Evolutionary conservation across 2,888 invertebrate species (phyloP), one percentile per base, ranked within the genome.

Genomic region (Isotomurus palustris): DNA sequence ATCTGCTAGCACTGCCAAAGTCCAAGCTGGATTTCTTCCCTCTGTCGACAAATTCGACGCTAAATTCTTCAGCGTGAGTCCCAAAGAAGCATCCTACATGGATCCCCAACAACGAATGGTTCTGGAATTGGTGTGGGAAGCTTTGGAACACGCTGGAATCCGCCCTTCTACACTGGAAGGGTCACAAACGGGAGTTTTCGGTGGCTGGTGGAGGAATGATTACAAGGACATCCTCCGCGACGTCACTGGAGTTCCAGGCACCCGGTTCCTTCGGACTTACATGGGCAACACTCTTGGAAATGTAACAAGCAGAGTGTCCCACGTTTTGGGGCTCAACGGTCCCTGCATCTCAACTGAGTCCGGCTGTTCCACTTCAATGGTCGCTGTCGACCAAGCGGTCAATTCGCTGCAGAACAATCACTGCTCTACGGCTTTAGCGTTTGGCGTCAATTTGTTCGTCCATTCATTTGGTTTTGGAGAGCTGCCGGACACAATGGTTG

Each of bases 301-400:
- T 3, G 44, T 51, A 1, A 49, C 62, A 3, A 53, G 60, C 2
- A 27, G 63, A 17, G 25, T 66, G 1, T 60, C 62, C n/a, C 49
- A 58, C 38, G 53, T 58, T 45, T 43, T 63, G 5, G 62, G 56
- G 12, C 40, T 55, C 5, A 64, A 59, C 5, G 66, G 66, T 10
- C 60, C 62, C 0, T 58, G 52, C 40, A 45, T 66, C 32, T 56
- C 55, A 1, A 53, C 55, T 2, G 59, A 51, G 22, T 38, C 38
- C 10, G 65, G 62, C 2, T 65, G 65, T 27, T 60, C 60, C 1
- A 60, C 62, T 4, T 57, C 65, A 14, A 55, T 65, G 22, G 60
- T 57, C 3, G 60, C 62, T 2, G 50, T 65, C 2, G 53, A 65
- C 40, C 43, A 58, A 51, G 66, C 62, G 2, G 53, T 56, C 40